These are phyloP conservation scores for Danio aesculapii DNA, from an alignment of 2,797 vertebrate genomes.

Conservation along the genomic window DNA sequence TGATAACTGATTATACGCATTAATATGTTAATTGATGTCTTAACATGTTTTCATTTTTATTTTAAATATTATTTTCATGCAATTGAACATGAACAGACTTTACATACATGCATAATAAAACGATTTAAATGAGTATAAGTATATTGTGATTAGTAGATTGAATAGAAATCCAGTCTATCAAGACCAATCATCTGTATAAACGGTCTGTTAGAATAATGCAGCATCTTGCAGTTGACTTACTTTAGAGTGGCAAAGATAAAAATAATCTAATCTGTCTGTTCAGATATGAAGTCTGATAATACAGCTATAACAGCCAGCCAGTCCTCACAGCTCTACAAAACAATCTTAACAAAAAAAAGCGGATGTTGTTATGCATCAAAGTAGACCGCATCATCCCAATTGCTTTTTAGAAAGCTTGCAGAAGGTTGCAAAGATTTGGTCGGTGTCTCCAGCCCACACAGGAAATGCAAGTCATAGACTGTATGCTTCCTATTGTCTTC, in stretches of 20 bases:
- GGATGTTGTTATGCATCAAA: conserved; percentile 23
- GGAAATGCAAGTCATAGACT: conserved; percentile 65
- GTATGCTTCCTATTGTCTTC: conserved; percentile 38
- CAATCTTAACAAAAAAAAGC: neutral
- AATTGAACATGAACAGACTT: too few species aligned
- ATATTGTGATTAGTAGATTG: neutral
- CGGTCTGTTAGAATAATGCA: neutral
- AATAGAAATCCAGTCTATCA: neutral
- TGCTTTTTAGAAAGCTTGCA: conserved; percentile 55
- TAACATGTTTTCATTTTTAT: too few species aligned
- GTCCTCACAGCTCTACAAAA: neutral
- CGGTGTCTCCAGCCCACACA: conserved; percentile 61
- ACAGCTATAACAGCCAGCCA: neutral
- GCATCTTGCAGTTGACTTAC: neutral
- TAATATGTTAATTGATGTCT: too few species aligned
- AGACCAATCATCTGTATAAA: neutral
- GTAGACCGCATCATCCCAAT: neutral
- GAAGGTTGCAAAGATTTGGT: conserved; percentile 43
- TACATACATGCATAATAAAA: neutral
- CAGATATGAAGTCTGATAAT: neutral
- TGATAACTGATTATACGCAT: too few species aligned
- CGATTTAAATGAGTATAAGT: neutral
- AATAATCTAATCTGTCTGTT: neutral
- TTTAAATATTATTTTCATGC: too few species aligned
- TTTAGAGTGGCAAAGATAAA: neutral